Base-by-base conservation (phyloP, 2,888 invertebrate species). In the Thecocarcelia acutangulata region DNA sequence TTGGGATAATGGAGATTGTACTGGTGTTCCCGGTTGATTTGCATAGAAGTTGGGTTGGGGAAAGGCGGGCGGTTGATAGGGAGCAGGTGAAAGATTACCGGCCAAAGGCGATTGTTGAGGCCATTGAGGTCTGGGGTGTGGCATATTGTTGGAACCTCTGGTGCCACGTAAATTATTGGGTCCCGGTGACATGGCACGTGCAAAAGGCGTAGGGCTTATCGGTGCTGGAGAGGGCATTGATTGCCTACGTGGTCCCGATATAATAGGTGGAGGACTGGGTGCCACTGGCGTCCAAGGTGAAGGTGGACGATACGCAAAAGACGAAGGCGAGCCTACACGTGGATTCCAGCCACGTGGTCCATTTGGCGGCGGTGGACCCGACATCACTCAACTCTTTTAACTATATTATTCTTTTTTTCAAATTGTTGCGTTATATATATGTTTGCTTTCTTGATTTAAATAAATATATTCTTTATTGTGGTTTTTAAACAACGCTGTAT, bases 261-360 rank as follows among this genome's bases (percentile, higher is more conserved):
- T 93, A 81, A 94, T 92, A 3, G 94, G 94, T n/a, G 94, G 94
- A 0, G 95, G 94, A 85, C 95, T 94, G 1, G 95, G 94, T 9
- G 94, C 90, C 28, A 86, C 87, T 56, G 87, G 87, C 1, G 90
- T 89, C 92, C 95, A 95, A 61, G 96, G 95, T 44, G 95, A 95
- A 13, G 94, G 93, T 40, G 95, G 94, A 42, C 95, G 93, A 90
- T 94, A 95, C 86, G 94, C 93, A 83, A 93, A 93, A 2, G 92
- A 92, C 50, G 93, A 93, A 63, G 94, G 94, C 87, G 92, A 84
- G 28, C 90, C 87, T 9, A 85, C 86, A 79, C 90, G 88, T 74
- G 90, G 88, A 85, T 89, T 90, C 90, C 90, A 90, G 86, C 91
- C 89, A 87, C 90, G 88, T 84, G 91, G 88, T 40, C 90, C 90